A percentile compares a stretch with the other conserved stretches of the same genome.
Evolutionary conservation across 2,888 invertebrate genomes (phyloP).

Genomic region (Emmelina monodactyla): DNA sequence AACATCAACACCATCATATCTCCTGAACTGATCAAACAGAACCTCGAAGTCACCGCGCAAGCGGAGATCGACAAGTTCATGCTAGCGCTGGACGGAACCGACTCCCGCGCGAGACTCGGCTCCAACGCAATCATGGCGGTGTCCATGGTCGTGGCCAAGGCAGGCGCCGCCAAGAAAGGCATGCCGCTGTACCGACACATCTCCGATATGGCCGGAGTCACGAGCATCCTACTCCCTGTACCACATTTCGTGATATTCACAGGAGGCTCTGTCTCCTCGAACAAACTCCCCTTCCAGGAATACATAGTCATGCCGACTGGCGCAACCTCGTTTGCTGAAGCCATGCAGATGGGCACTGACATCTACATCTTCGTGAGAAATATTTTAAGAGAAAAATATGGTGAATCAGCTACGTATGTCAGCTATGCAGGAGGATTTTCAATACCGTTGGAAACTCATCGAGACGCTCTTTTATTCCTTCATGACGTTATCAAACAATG

Average conservation of each 20-base stretch:
- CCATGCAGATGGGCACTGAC: constrained; percentile 97
- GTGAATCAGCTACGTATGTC: constrained; percentile 91
- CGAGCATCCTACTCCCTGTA: constrained; percentile 89
- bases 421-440: constrained; percentile 98
- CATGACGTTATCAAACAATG: constrained; percentile 89
- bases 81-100: constrained; percentile 91
- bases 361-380: constrained; percentile 93
- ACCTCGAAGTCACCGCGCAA: constrained; percentile 90
- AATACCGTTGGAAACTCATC: constrained; percentile 92
- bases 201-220: constrained; percentile 92
- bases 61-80: constrained; percentile 87
- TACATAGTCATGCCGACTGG: constrained; percentile 94
- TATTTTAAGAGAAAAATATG: constrained; percentile 87
- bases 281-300: constrained; percentile 95
- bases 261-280: constrained; percentile 96
- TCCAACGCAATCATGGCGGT: constrained; percentile 97
- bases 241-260: constrained; percentile 98
- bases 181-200: constrained; percentile 89
- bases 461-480: constrained; percentile 88
- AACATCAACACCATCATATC: constrained; percentile 87
- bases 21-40: constrained; percentile 80
- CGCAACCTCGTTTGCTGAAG: constrained; percentile 89
- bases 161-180: constrained; percentile 95
- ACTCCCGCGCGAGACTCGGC: constrained; percentile 92
- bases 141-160: constrained; percentile 94